Evolutionary conservation across 2,797 vertebrate species (phyloP), one percentile per base, ranked within the genome.

Genomic region (Poecilia wingei): DNA sequence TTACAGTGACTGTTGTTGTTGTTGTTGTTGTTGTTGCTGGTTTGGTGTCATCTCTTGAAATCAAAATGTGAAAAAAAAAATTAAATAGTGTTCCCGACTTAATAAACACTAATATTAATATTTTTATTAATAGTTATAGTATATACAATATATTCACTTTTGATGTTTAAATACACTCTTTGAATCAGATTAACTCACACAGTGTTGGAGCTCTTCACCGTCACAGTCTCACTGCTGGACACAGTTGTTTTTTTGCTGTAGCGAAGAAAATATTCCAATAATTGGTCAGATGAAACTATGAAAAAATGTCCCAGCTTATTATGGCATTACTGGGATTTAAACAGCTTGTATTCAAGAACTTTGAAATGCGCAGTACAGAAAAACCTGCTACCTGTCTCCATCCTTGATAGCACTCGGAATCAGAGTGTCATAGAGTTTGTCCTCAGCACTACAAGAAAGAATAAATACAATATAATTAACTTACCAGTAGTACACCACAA

Each of bases 151-250:
- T 25, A 68, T 68, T 68, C 3, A 6, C 1, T 41, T 43, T 69
- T 13, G 36, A 43, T 8, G 0, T 69, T n/a, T 43, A 7, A 36
- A 14, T 43, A 1, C 6, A 45, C 1, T n/a, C 13, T n/a, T 41
- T 1, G 61, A 28, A 6, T 4, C 41, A 53, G 25, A 72, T 69
- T 31, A 81, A 92, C 94, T 91, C 57, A 93, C 93, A 77, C 84
- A 31, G 85, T 31, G 47, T 28, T 55, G 57, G 51, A 83, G 75
- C 87, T 88, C 46, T 78, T 93, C n/a, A 92, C 84, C 1, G 89
- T 92, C 59, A 88, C 80, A 41, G 81, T 80, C 78, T 94, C 79
- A 78, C 86, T 89, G 6, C 57, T 93, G 72, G 78, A 77, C 49
- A 88, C 47, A 53, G 64, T 28, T 70, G 79, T 78, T 68, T 82